These are phyloP conservation scores for Iguana delicatissima DNA, from an alignment of 2,797 vertebrate species.

Conservation along the genomic window DNA sequence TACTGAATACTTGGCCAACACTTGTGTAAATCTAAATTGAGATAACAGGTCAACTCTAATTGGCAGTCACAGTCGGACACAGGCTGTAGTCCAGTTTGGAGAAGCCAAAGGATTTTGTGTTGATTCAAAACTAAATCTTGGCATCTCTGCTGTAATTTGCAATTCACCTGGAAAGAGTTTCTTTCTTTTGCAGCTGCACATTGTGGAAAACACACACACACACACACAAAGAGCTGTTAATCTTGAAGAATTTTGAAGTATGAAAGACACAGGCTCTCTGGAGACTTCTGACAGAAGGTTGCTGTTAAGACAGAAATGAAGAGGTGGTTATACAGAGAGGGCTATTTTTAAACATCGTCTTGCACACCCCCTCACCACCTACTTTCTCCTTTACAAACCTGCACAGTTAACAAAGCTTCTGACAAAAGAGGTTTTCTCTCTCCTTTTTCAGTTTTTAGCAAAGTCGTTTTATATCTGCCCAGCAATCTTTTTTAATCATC, in stretches of 20 bases:
- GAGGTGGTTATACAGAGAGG: not conserved
- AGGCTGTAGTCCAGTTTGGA: no score
- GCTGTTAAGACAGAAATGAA: not conserved
- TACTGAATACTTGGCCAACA: no score
- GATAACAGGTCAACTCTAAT: no score
- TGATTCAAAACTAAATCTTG: no score
- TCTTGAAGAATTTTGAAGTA: fast-evolving
- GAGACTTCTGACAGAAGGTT: not conserved
- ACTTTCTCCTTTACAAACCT: not conserved
- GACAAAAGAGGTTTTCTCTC: no score
- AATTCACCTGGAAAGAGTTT: not conserved
- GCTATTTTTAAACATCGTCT: not conserved
- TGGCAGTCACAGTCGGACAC: no score
- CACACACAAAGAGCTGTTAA: not conserved
- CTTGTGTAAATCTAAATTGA: no score
- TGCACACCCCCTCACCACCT: not conserved
- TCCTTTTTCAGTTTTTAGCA: no score
- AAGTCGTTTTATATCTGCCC: no score
- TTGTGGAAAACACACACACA: not conserved
- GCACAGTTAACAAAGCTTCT: no score
- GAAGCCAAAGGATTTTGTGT: no score
- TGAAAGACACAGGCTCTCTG: fast-evolving
- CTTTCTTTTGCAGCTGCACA: not conserved
- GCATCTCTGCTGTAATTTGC: not conserved
- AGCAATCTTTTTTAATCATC: no score